Evolutionary conservation across 2,113 vertebrate genomes (phyloP).

Genomic region (Calidris pygmaea): DNA sequence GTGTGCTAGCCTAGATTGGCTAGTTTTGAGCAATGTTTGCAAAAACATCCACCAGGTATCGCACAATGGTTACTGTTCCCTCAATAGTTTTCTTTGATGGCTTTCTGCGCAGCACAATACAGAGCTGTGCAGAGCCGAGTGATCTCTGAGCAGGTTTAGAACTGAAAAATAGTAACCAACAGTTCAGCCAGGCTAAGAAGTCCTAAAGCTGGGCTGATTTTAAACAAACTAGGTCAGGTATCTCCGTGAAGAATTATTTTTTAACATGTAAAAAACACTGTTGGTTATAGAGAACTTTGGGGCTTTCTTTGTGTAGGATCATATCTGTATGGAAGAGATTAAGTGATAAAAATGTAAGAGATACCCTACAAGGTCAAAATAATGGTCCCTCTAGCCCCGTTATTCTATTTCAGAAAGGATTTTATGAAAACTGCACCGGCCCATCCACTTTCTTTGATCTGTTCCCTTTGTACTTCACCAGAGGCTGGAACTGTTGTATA

Average conservation of each 20-base stretch:
- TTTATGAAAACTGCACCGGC: not conserved
- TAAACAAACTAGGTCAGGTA: slow-evolving; percentile 10
- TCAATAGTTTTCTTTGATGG: not conserved
- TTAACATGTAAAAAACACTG: not conserved
- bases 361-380: not conserved
- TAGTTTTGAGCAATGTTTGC: not conserved
- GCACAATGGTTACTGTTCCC: not conserved
- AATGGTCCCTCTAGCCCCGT: not conserved
- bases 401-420: not conserved
- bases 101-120: not conserved
- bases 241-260: slow-evolving; percentile 9
- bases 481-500: not conserved
- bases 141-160: not conserved
- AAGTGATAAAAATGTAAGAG: not conserved
- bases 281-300: not conserved
- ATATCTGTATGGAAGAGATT: not conserved
- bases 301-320: not conserved
- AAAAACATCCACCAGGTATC: not conserved
- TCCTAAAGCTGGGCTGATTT: not conserved
- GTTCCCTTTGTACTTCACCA: not conserved
- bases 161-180: not conserved
- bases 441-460: not conserved
- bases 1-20: not conserved
- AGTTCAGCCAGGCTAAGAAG: not conserved
- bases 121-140: not conserved